Base-by-base conservation (phyloP, 2,113 vertebrate species). In the Halcyon senegalensis region DNA sequence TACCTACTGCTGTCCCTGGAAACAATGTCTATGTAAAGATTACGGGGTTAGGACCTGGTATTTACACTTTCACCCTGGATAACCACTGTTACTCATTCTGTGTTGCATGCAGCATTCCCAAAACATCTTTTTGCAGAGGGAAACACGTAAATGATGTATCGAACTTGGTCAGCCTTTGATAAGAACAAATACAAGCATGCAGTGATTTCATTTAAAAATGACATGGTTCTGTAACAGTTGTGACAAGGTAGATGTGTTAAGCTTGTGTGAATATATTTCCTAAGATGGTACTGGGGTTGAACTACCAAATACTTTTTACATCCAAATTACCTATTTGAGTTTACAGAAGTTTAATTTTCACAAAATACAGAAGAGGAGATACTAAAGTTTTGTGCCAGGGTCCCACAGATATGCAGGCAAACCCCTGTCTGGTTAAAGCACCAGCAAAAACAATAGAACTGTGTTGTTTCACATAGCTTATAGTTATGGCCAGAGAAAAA, bases 151-250 rank as follows among this genome's bases (percentile, higher is more conserved):
- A 83, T 76, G 15, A 11, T 43, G 9, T 23, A 2, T 64, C 88
- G 87, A 94, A 50, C 92, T 96, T 68, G 77, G 53, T 76, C 90
- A 95, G 88, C 75, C 87, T 98, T 96, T 90, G 93, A 77, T 85
- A 85, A 95, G 74, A 84, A 44, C 62, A 87, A 51, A 87, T 28
- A 41, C 6, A 80, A 94, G 72, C 70, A 69, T 0, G 2, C 55
- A 70, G 64, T 50, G 84, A 83, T 92, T 82, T 96, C 59, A 68
- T 86, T 92, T 87, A 43, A 41, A 68, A 87, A 59, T 17, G 18
- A 3, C 28, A n/a, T 7, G 17, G 21, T 15, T 74, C 56, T 74
- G 19, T 89, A 35, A 21, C 84, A 69, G 55, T 80, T 70, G 27
- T 31, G 33, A 53, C 84, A 88, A 80, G 67, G 78, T 74, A 67